Evolutionary conservation across 2,888 invertebrate species (phyloP), one percentile per base, ranked within the genome.

Genomic region (Apotomis turbidana): DNA sequence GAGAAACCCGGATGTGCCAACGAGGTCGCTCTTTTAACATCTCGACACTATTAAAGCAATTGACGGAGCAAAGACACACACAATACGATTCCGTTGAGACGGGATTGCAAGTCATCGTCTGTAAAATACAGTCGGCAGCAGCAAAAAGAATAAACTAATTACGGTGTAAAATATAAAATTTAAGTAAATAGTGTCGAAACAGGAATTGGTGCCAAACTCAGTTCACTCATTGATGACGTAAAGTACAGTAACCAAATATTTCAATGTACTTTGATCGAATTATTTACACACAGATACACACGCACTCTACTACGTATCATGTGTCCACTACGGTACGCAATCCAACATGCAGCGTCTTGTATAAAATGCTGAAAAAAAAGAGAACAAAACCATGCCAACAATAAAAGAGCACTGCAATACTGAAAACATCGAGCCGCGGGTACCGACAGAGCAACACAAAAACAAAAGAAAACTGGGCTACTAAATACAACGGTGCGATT

Each of bases 351-450:
- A 59, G n/a, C 27, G 49, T 3, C 15, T n/a, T 4, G 27, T 13
- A 27, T 27, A 13, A 52, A 38, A 52, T 62, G 38, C 52, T 62
- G 62, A 62, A 62, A 62, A 36, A 4, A 36, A 36, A 55, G 27
- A 55, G 6, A 62, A n/a, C n/a, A 62, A 62, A 51, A 52, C 4
- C 51, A 62, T 52, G 62, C 62, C 9, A 62, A 38, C 51, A n/a
- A 62, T 36, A 36, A 61, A 49, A 41, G 6, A 41, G 41, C 41
- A 55, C 27, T 36, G 12, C 51, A 51, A 62, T 51, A 38, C 36
- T 59, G 59, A 59, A 52, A 38, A 62, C 8, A 27, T 52, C 52
- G 52, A 38, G 38, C 51, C 10, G 5, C 57, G 36, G 36, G 36
- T 36, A 27, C 10, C 27, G 5, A 57, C 57, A 38, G 5, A 41